Conservation (phyloP, 1,140 invertebrate species). For the Zeugodacus cucurbitae region DNA sequence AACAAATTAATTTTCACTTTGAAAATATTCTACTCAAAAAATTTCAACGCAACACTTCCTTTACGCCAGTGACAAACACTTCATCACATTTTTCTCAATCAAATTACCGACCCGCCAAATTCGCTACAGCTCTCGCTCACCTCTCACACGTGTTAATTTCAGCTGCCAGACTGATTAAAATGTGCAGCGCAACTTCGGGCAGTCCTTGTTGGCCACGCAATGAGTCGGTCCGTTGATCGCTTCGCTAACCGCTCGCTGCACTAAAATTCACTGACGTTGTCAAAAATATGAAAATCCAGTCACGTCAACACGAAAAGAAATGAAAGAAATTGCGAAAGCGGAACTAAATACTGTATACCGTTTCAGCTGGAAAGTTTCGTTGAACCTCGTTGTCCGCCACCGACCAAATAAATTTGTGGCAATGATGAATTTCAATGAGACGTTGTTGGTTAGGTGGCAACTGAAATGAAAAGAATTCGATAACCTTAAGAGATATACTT, state of each 20-base stretch:
- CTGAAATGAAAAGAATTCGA: too few species aligned
- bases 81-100: not conserved
- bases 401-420: not conserved
- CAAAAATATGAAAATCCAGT: slow-evolving; percentile 31
- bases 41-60: not conserved
- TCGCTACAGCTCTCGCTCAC: not conserved
- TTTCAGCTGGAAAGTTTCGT: not conserved
- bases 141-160: slow-evolving; percentile 4
- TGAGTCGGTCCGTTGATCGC: not conserved
- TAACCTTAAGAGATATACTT: too few species aligned
- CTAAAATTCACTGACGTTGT: slow-evolving; percentile 13
- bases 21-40: not conserved
- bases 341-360: not conserved
- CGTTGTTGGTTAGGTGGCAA: too few species aligned
- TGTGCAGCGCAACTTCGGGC: not conserved
- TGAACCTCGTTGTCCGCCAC: not conserved
- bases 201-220: not conserved
- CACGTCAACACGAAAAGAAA: slow-evolving; percentile 36
- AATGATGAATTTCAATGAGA: not conserved
- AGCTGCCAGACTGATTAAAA: not conserved
- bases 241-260: not conserved
- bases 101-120: not conserved
- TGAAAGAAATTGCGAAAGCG: too few species aligned
- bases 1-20: not conserved
- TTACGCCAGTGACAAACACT: too few species aligned